Evolutionary conservation across 2,113 vertebrate species (phyloP), one percentile per base, ranked within the genome.

Genomic region (Bubo scandiacus): DNA sequence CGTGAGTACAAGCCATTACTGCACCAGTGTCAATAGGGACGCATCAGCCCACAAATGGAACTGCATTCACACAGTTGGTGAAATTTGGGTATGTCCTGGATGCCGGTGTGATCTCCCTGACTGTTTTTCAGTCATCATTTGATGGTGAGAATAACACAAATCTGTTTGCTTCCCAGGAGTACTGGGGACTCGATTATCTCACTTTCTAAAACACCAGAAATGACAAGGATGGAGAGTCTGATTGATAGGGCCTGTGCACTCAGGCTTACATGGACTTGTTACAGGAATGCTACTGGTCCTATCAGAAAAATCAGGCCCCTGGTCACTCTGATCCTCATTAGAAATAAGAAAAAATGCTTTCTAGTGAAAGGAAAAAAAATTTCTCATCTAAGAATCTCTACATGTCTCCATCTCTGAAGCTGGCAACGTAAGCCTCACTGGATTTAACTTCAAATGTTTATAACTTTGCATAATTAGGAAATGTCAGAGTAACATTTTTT

Each of bases 401-500:
- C 34, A 52, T 58, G 47, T 87, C 55, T 79, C 21, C 57, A 71
- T 63, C 81, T 86, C 91, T 75, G 70, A 94, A 88, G 86, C 47
- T 86, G 65, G 67, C 59, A 90, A 94, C 88, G 42, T 68, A 71
- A 87, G 55, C 59, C 81, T 87, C 88, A 54, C 34, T 26, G 81
- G 83, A 61, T 92, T 92, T 89, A 86, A 91, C 78, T 94, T 95
- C 91, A 97, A 92, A 92, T 79, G 70, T 71, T 75, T 75, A 1
- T 57, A 87, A 75, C 36, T 86, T 86, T 94, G 95, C 61, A 80
- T 94, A 95, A 92, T 62, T 94, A 54, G 40, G 70, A 87, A 93
- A 79, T 40, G 62, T 89, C 90, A 92, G 59, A 83, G 54, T 61
- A 93, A 74, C 22, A 27, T 58, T 75, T 92, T 92, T 90, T 86